Percentiles rank a stretch among this genome's conserved stretches.
Evolutionary conservation across 1,140 invertebrate species (phyloP).

Genomic region (Apis laboriosa): DNA sequence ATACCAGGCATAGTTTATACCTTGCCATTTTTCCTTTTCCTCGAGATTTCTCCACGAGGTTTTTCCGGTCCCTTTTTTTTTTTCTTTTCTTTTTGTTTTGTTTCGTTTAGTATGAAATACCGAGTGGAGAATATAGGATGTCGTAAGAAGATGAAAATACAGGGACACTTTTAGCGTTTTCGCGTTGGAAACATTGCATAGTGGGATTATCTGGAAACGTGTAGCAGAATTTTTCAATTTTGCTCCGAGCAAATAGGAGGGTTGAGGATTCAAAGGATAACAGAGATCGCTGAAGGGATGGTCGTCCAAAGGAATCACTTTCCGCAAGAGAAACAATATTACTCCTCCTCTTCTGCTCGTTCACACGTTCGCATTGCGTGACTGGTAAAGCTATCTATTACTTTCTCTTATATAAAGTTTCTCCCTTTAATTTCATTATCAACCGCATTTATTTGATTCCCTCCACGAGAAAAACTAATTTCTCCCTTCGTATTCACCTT

Average conservation of each 20-base stretch:
- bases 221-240: slow-evolving; percentile 45
- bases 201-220: background rate
- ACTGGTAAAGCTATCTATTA: background rate
- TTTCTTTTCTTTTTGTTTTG: background rate
- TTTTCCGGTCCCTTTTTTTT: too few species aligned
- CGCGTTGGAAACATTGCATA: background rate
- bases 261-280: slow-evolving; percentile 3
- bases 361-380: background rate
- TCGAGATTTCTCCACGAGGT: too few species aligned
- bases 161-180: background rate
- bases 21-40: background rate
- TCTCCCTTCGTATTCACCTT: background rate
- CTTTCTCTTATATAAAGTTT: background rate
- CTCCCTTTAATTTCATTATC: slow-evolving; percentile 2
- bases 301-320: background rate
- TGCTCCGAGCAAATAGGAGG: background rate
- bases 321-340: slow-evolving; percentile 7
- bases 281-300: background rate
- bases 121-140: background rate
- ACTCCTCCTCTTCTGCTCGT: background rate
- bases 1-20: background rate
- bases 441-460: background rate
- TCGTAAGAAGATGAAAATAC: background rate
- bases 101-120: background rate
- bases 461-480: background rate